Conservation (phyloP, 2,113 vertebrate species). For the Chaenocephalus aceratus region DNA sequence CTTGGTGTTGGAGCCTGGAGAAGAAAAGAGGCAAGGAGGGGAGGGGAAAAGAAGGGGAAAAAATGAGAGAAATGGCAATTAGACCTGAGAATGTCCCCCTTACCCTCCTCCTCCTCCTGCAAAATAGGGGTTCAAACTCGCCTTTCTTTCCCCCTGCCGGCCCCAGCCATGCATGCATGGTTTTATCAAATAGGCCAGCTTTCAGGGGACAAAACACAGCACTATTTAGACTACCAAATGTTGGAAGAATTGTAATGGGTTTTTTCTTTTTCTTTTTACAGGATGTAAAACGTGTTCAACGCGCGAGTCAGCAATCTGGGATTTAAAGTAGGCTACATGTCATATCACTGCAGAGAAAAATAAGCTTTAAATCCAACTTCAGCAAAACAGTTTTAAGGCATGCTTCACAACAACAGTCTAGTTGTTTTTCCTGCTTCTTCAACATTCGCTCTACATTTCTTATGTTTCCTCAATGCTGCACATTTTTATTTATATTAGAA, state of each 20-base stretch:
- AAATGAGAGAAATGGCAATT: constrained; percentile 78
- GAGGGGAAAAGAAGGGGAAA: constrained; percentile 37
- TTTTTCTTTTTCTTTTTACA: not conserved
- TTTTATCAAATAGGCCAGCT: constrained; percentile 78
- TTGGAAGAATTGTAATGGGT: constrained; percentile 57
- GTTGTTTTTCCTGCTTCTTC: not conserved
- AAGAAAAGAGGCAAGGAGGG: constrained; percentile 58
- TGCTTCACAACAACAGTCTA: not conserved
- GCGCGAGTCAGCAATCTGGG: constrained; percentile 36
- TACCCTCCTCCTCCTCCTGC: constrained; percentile 70
- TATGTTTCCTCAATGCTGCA: not conserved
- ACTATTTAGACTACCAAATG: constrained; percentile 73
- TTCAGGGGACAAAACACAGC: constrained; percentile 73
- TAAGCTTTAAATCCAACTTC: constrained; percentile 31
- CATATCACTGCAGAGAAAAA: constrained; percentile 3
- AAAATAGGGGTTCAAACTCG: constrained; percentile 78
- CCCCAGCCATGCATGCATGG: constrained; percentile 78
- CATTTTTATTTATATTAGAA: not conserved
- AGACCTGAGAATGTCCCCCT: constrained; percentile 77
- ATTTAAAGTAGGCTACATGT: not conserved
- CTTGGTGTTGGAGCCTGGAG: constrained; percentile 97
- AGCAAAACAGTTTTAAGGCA: not conserved
- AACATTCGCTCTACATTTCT: not conserved
- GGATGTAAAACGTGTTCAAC: constrained; percentile 13
- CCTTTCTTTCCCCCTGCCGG: constrained; percentile 75